Evolutionary conservation across 2,888 invertebrate species (phyloP).

Genomic region (Agriopis leucophaearia): DNA sequence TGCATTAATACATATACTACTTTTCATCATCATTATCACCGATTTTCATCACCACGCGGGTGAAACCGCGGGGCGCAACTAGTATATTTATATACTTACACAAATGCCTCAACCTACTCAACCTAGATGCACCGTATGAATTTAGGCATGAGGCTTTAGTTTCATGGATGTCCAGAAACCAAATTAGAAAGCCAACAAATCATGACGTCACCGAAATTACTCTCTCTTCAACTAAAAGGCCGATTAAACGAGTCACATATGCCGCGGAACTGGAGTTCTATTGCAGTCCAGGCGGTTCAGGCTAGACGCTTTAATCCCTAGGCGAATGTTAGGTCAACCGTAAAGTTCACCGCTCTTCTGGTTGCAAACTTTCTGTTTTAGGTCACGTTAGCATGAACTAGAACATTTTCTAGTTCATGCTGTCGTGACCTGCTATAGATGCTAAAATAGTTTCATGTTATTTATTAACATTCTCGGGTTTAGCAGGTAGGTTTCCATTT

Average conservation of each 20-base stretch:
- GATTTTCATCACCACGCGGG: too few species aligned
- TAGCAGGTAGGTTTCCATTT: too few species aligned
- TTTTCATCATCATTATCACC: too few species aligned
- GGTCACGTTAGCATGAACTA: constrained; percentile 2
- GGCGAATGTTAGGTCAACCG: constrained; percentile 8
- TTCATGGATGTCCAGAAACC: not conserved
- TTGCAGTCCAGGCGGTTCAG: constrained; percentile 15
- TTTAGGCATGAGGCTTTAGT: not conserved
- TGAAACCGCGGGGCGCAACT: too few species aligned
- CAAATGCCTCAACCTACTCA: too few species aligned
- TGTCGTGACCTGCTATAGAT: not conserved
- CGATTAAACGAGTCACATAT: constrained; percentile 4
- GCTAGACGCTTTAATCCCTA: constrained; percentile 16
- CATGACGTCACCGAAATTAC: not conserved
- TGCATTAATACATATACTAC: too few species aligned
- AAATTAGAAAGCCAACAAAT: too few species aligned
- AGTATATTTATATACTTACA: too few species aligned
- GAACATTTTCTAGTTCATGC: too few species aligned
- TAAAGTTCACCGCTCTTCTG: constrained; percentile 12
- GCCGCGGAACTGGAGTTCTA: not conserved
- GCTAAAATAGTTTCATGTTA: not conserved
- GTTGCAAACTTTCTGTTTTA: constrained; percentile 14
- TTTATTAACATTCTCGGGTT: too few species aligned
- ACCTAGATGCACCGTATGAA: too few species aligned
- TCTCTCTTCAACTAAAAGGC: constrained; percentile 2